Percentiles rank a stretch among this genome's conserved stretches.
Conservation (phyloP, 2,113 vertebrate genomes). For the Mungos mungo region DNA sequence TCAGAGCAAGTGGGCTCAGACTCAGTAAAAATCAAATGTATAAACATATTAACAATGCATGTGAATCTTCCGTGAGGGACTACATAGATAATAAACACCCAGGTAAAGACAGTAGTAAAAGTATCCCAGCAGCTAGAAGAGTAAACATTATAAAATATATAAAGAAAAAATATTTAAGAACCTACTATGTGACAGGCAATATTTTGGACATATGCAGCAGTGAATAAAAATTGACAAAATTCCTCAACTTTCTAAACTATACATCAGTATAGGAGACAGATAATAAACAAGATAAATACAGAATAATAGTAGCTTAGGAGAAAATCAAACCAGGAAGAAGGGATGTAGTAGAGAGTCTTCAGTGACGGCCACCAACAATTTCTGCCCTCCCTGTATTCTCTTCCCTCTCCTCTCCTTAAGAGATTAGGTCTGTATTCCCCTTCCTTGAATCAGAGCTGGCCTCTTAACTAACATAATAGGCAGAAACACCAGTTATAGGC, state of each 20-base stretch:
- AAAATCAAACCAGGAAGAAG: conserved; percentile 19
- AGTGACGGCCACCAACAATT: neutral
- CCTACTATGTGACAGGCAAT: neutral
- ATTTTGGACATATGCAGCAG: neutral
- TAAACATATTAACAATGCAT: neutral
- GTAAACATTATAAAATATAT: neutral
- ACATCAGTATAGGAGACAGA: neutral
- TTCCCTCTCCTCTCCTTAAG: neutral
- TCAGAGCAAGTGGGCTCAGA: neutral
- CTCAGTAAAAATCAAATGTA: neutral
- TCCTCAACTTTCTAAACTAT: neutral
- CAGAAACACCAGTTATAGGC: neutral
- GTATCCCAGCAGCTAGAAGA: neutral
- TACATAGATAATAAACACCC: neutral
- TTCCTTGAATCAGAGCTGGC: neutral
- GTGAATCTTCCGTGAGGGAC: neutral
- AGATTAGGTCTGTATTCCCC: neutral
- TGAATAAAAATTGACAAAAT: conserved; percentile 11
- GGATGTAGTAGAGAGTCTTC: neutral
- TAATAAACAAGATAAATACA: neutral
- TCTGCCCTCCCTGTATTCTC: neutral
- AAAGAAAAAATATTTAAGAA: neutral
- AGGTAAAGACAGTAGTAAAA: neutral
- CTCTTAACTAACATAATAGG: neutral
- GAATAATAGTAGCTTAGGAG: neutral